These are phyloP conservation scores for Heliconius sara DNA, from an alignment of 2,888 invertebrate species.

Conservation along the genomic window DNA sequence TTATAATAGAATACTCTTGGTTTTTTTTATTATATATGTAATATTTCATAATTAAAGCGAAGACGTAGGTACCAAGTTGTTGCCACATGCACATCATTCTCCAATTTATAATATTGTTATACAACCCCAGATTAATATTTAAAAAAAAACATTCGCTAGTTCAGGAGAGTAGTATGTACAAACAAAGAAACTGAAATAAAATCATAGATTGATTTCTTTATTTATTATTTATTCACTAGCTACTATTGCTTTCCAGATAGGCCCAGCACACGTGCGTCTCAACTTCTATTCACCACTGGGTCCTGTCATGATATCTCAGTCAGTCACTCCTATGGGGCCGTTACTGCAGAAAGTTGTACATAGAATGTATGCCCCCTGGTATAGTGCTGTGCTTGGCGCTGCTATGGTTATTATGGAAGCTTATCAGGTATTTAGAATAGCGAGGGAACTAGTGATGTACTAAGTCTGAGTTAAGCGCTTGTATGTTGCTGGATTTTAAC, in stretches of 20 bases:
- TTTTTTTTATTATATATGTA: not conserved
- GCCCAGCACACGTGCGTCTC: slow-evolving; percentile 91
- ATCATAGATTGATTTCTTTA: not conserved
- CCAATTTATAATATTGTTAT: too few species aligned
- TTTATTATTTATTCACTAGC: not conserved
- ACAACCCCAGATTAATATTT: too few species aligned
- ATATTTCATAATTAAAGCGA: too few species aligned
- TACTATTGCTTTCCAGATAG: slow-evolving; percentile 67
- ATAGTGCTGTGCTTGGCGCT: slow-evolving; percentile 86
- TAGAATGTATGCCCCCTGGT: slow-evolving; percentile 87
- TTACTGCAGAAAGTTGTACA: slow-evolving; percentile 90
- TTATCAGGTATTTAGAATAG: slow-evolving; percentile 81
- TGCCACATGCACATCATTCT: too few species aligned
- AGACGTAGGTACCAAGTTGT: not conserved
- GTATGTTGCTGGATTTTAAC: not conserved
- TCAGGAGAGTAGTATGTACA: not conserved
- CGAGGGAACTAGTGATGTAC: not conserved
- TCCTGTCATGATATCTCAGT: slow-evolving; percentile 87
- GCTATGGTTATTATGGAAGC: slow-evolving; percentile 88
- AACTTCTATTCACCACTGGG: slow-evolving; percentile 85
- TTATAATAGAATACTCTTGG: not conserved
- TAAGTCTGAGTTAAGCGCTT: not conserved
- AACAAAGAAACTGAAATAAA: not conserved
- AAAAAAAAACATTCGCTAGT: too few species aligned
- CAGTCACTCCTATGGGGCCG: slow-evolving; percentile 91